phyloP scores from a whole-genome alignment of 2,113 vertebrate genomes.

The Falcunculus frontatus region DNA sequence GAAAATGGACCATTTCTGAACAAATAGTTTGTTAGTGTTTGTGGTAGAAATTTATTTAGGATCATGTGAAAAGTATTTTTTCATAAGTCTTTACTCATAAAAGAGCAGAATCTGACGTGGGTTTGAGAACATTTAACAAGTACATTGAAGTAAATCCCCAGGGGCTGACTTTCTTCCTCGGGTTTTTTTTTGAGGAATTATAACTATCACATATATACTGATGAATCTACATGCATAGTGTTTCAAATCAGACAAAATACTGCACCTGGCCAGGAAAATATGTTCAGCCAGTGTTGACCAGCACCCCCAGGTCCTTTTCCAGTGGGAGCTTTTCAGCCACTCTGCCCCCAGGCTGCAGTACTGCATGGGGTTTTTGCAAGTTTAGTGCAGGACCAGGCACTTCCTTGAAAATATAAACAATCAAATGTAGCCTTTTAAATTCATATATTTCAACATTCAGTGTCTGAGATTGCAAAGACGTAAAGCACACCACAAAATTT shows the following conservation, averaged over 20 bases:
- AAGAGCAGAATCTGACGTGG: neutral
- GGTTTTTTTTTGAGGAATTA: neutral
- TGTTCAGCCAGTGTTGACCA: neutral
- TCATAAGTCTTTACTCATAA: neutral
- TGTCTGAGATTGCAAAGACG: neutral
- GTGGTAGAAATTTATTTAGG: neutral
- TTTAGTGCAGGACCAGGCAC: neutral
- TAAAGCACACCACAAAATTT: neutral
- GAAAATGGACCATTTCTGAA: neutral
- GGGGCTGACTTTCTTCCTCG: neutral
- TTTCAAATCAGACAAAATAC: neutral
- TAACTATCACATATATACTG: neutral
- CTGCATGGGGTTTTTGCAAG: neutral
- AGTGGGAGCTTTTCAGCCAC: neutral
- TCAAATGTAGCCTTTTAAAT: neutral
- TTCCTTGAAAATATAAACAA: neutral
- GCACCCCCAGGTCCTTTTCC: neutral
- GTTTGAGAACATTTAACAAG: neutral
- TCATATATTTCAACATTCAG: neutral
- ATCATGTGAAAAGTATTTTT: neutral
- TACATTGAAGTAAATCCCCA: neutral
- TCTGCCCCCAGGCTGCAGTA: neutral
- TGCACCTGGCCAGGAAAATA: neutral
- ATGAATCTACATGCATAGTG: neutral
- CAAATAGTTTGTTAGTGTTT: neutral